Evolutionary conservation across 1,140 invertebrate species (phyloP), one percentile per base, ranked within the genome.

Genomic region (Drosophila willistoni): DNA sequence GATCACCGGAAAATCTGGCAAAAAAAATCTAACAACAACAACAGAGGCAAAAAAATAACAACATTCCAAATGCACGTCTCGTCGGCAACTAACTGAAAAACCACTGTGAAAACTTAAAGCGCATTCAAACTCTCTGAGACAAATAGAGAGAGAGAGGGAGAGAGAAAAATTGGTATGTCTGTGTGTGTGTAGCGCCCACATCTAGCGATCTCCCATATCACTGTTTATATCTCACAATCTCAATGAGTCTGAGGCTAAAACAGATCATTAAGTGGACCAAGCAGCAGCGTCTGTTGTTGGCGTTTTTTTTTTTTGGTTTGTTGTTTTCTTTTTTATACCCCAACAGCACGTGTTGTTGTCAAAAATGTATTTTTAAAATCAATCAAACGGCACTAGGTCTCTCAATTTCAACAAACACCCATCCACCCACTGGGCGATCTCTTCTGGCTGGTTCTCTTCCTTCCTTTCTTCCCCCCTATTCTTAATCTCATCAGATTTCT

Each of bases 291-390:
- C 55, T 34, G 33, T 57, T 57, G 55, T 39, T 39, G 36, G 10
- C 36, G 36, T 39, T 39, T 51, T 51, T 22, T 51, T 47, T n/a
- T 1, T 2, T 47, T 47, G 14, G 44, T 47, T 19, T 47, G 14
- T 47, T 7, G 29, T 7, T 59, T 41, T 57, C 33, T 36, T 55
- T 17, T 68, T 68, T 59, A 51, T 64, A 64, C 80, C 72, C 41
- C 65, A 33, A 81, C 69, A 33, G 81, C 81, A 87, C 84, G 83
- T 87, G 83, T 83, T 87, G 60, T 73, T 71, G 56, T 71, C 55
- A 39, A 71, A 62, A 80, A 74, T 71, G 73, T 87, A 87, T 87
- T 87, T 87, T 87, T 89, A 87, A 89, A 84, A 77, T 89, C 79
- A 83, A 87, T 89, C 83, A 79, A 87, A 82, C 67, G 71, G 25